Base-by-base conservation (phyloP, 1,140 invertebrate species). In the Sweltsa coloradensis region DNA sequence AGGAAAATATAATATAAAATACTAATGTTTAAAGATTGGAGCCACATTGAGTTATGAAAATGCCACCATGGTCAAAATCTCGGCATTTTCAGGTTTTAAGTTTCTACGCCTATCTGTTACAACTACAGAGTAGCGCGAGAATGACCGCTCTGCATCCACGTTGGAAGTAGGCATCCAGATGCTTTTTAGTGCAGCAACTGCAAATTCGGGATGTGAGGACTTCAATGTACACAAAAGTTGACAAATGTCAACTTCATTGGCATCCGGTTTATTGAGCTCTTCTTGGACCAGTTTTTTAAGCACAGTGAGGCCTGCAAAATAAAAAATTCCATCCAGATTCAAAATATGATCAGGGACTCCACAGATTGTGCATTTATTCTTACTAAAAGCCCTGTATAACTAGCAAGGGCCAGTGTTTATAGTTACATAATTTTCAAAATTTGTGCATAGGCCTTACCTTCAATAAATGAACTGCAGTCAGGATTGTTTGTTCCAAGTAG, bases 21-120 rank as follows among this genome's bases (percentile, higher is more conserved):
- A n/a, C n/a, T n/a, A n/a, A n/a, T n/a, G n/a, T n/a, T n/a, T n/a
- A n/a, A n/a, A n/a, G n/a, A n/a, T n/a, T n/a, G n/a, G n/a, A n/a
- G n/a, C n/a, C n/a, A n/a, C n/a, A n/a, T 37, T 37, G 23, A n/a
- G n/a, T 5, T n/a, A 37, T 16, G 36, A 37, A n/a, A 37, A 37
- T 19, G n/a, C 36, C 36, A 37, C 36, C 36, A 37, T 37, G 18
- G 23, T 37, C 36, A 37, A 22, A 16, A 37, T 16, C n/a, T 37
- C 36, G 23, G 36, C 36, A 37, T 37, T 37, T n/a, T 37, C 36
- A 19, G 36, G 36, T 37, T 37, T 37, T 22, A 37, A 22, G 23
- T 16, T 19, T 37, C 36, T 37, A 4, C 29, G 9, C 29, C 29
- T 9, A n/a, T 31, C 29, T 11, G 9, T 37, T 4, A 37, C 36